Base-by-base conservation (phyloP, 1,140 invertebrate genomes). In the Nautilus pompilius region DNA sequence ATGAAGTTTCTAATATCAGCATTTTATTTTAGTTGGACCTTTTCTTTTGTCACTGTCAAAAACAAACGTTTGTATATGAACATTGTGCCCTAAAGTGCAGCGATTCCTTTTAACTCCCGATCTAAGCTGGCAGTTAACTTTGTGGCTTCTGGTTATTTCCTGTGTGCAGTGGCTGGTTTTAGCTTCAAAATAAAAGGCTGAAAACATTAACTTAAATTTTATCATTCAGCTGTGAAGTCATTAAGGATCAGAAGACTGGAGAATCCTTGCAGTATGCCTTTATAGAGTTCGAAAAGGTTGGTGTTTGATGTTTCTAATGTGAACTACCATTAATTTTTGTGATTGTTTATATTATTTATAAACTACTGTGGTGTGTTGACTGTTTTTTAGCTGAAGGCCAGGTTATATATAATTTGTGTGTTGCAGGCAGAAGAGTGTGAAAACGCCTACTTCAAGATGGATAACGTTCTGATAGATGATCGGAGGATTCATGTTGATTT, bases 381-480 rank as follows among this genome's bases (percentile, higher is more conserved):
- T 49, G 1, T 53, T 53, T 8, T 20, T 20, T 53, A 53, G 13
- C 29, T 53, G 24, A 3, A 34, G 45, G 8, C 34, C 30, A 65
- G 32, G 56, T 57, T 32, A 6, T 36, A 1, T 24, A 26, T 22
- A 6, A 33, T 51, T 68, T 46, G 3, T 62, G n/a, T 67, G 70
- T 74, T 71, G n/a, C 56, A 85, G 79, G 65, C 71, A 90, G 79
- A 97, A 80, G 89, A 95, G 10, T 99, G 97, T 85, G 98, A 99
- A 85, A 91, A 93, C 70, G 98, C 98, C 3, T 99, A 95, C 84
- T 97, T 99, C 73, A 99, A 99, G 86, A 99, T 99, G 98, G 96
- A 99, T 76, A 99, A 99, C 85, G 96, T 99, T 0, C 84, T 99
- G 0, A 99, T 99, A 73, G 98, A 99, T 84, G 98, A 99, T 79